Evolutionary conservation across 2,113 vertebrate species (phyloP).

Genomic region (Mustelus asterias): DNA sequence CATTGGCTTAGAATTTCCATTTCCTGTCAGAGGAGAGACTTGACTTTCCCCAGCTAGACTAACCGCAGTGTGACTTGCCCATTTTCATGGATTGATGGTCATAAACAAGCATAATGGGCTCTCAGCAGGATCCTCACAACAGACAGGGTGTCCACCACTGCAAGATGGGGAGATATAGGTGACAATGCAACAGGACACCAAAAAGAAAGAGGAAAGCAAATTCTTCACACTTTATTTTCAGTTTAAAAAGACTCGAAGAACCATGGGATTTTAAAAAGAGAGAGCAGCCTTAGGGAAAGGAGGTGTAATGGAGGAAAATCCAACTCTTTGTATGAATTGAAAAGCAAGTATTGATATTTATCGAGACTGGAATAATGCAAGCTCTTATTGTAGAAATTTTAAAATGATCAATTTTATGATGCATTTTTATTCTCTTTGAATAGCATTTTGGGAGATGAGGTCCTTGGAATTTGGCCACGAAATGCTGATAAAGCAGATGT

Average conservation of each 20-base stretch:
- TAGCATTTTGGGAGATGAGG: slow-evolving; percentile 88
- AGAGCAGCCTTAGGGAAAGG: background rate
- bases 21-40: background rate
- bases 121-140: too few relatives aligned
- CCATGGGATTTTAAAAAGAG: background rate
- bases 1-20: background rate
- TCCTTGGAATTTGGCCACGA: slow-evolving; percentile 87
- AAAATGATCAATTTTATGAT: background rate
- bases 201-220: background rate
- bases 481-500: slow-evolving; percentile 89
- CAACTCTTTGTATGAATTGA: background rate
- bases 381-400: background rate
- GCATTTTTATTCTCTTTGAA: slow-evolving; percentile 35
- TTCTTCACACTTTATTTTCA: background rate
- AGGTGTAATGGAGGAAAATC: background rate
- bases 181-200: background rate
- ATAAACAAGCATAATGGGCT: background rate
- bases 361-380: background rate
- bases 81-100: background rate
- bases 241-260: background rate
- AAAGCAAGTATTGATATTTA: background rate
- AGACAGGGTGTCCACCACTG: background rate
- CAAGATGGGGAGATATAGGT: background rate
- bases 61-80: background rate
- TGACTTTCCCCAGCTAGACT: background rate